phyloP scores from a whole-genome alignment of 2,113 vertebrate species.

The Pteropus alecto region DNA sequence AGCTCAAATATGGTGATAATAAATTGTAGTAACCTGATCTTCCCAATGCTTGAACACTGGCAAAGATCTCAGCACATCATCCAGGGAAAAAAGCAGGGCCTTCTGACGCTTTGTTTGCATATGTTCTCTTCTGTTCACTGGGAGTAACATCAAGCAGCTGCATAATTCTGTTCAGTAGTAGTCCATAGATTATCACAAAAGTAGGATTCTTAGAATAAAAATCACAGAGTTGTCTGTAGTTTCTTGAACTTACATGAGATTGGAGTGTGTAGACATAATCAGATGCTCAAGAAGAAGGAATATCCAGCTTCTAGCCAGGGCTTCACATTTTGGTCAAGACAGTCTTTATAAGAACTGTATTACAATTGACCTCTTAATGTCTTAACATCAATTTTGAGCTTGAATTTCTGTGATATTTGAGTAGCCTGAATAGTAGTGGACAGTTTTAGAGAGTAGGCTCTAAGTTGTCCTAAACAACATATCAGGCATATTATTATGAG shows the following conservation, averaged over 20 bases:
- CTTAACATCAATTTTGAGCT: neutral
- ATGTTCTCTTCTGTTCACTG: neutral
- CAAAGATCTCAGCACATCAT: conserved; percentile 93
- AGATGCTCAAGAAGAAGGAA: neutral
- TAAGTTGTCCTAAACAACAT: neutral
- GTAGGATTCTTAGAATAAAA: neutral
- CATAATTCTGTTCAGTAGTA: neutral
- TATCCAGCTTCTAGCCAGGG: neutral
- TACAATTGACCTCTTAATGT: neutral
- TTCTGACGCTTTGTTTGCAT: conserved; percentile 53
- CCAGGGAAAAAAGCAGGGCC: conserved; percentile 93
- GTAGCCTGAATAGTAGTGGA: neutral
- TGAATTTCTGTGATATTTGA: neutral
- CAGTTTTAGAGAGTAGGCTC: neutral
- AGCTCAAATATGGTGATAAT: conserved; percentile 94
- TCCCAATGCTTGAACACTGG: conserved; percentile 87
- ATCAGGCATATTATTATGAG: neutral
- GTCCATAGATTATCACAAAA: neutral
- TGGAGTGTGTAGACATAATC: neutral
- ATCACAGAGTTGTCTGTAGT: neutral
- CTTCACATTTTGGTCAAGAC: neutral
- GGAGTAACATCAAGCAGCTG: neutral
- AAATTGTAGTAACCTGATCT: neutral
- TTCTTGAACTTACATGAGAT: neutral
- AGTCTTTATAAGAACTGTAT: neutral